phyloP scores from a whole-genome alignment of 2,888 invertebrate species.

The Hecatera dysodea region DNA sequence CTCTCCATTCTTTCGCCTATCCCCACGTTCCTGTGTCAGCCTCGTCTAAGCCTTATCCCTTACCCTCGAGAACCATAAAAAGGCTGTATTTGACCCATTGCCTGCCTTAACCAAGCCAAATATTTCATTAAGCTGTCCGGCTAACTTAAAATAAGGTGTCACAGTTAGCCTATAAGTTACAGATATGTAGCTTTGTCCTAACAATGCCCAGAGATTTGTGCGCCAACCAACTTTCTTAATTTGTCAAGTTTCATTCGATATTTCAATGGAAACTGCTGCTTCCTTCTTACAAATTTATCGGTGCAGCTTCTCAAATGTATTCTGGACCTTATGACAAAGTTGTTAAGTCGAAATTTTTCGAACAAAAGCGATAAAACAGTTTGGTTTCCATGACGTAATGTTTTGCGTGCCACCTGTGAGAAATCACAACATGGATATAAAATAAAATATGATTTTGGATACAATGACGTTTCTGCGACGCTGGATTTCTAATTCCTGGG shows the following conservation, averaged over 20 bases:
- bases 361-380: not conserved
- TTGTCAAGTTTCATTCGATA: constrained; percentile 66
- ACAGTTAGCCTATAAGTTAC: constrained; percentile 31
- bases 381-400: constrained; percentile 46
- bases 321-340: not conserved
- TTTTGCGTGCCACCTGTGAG: constrained; percentile 55
- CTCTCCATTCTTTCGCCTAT: too few species aligned
- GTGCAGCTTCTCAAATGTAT: not conserved
- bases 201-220: constrained; percentile 58
- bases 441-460: constrained; percentile 40
- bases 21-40: too few species aligned
- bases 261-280: constrained; percentile 56
- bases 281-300: constrained; percentile 37
- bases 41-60: too few species aligned
- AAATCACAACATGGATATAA: constrained; percentile 42
- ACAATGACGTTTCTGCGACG: constrained; percentile 28
- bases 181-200: constrained; percentile 23
- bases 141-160: constrained; percentile 44
- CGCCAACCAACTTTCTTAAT: constrained; percentile 62
- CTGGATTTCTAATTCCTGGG: constrained; percentile 20
- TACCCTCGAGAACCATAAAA: too few species aligned
- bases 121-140: not conserved
- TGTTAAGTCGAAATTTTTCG: constrained; percentile 3
- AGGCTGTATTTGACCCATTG: too few species aligned
- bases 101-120: not conserved